Evolutionary conservation across 2,797 vertebrate species (phyloP), one percentile per base, ranked within the genome.

Genomic region (Chelon auratus): DNA sequence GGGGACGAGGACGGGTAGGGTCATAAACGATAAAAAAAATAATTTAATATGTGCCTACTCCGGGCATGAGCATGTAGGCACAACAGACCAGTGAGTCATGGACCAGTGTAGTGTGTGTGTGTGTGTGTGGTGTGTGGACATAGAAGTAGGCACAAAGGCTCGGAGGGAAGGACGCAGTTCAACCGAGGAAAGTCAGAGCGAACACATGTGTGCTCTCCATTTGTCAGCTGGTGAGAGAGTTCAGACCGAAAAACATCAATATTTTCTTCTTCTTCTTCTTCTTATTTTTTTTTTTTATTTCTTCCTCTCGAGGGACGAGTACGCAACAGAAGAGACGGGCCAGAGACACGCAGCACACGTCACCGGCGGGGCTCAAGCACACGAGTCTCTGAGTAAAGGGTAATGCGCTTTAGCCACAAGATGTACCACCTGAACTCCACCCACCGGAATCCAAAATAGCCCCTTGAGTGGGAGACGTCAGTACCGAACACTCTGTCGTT

Each of bases 391-490:
- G n/a, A 70, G 59, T 64, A 40, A 75, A 78, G 81, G 68, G 60
- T 82, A 48, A 33, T 36, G 55, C 65, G 82, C 77, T 83, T 79
- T n/a, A 75, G 79, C 79, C 88, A 68, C 18, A 81, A 86, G 75
- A 83, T 77, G 51, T 47, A 78, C 60, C 84, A 77, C 87, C 85
- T 89, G 85, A 91, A 92, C 87, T 88, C 83, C 83, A 69, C 86
- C 84, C 84, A 89, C 86, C 70, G 36, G 8, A 12, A 78, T 84
- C 88, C 74, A 69, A 90, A 91, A 89, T 87, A 88, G 80, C 68
- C 87, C 65, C 68, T 68, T 58, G 86, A 86, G 90, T 92, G 87
- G 90, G 90, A 90, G 86, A 87, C 75, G 50, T 82, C 80, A 67
- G 55, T 63, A 60, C 52, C 70, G 74, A 88, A 87, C 83, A 82